Evolutionary conservation across 2,797 vertebrate species (phyloP).

Genomic region (Myoxocephalus aenaeus): DNA sequence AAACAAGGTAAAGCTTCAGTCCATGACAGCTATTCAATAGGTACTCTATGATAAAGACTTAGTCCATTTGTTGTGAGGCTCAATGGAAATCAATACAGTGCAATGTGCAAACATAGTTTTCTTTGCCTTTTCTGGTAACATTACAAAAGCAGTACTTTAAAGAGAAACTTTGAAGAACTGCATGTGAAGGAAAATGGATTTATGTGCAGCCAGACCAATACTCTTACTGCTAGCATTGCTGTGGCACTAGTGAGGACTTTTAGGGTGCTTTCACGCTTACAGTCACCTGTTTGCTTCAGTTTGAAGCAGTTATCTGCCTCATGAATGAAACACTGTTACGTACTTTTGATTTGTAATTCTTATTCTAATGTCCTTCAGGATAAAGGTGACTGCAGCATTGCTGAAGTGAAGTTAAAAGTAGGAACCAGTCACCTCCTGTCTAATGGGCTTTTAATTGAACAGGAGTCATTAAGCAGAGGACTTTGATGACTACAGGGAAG

Average conservation of each 20-base stretch:
- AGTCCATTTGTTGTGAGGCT: slow-evolving; percentile 24
- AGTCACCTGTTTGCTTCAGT: not conserved
- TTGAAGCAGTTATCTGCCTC: not conserved
- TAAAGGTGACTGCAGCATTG: slow-evolving; percentile 48
- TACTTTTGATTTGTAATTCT: slow-evolving; percentile 32
- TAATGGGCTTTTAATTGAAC: slow-evolving; percentile 71
- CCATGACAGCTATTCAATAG: slow-evolving; percentile 28
- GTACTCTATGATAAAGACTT: slow-evolving; percentile 33
- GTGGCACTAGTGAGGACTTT: not conserved
- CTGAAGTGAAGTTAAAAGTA: slow-evolving; percentile 40
- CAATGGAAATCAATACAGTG: slow-evolving; percentile 43
- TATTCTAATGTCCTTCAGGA: slow-evolving; percentile 12
- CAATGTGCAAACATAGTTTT: slow-evolving; percentile 21
- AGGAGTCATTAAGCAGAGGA: slow-evolving; percentile 61
- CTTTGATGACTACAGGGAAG: slow-evolving; percentile 60
- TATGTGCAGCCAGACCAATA: slow-evolving; percentile 1
- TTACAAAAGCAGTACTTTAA: slow-evolving; percentile 30
- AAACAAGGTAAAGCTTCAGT: slow-evolving; percentile 14
- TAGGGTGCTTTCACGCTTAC: not conserved
- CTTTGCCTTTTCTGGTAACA: slow-evolving; percentile 3
- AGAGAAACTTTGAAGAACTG: slow-evolving; percentile 40
- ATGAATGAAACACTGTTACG: not conserved
- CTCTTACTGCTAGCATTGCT: slow-evolving; percentile 12
- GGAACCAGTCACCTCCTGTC: slow-evolving; percentile 39
- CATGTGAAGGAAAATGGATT: slow-evolving; percentile 33